Evolutionary conservation across 2,888 invertebrate species (phyloP), one percentile per base, ranked within the genome.

Genomic region (Girardia tigrina): DNA sequence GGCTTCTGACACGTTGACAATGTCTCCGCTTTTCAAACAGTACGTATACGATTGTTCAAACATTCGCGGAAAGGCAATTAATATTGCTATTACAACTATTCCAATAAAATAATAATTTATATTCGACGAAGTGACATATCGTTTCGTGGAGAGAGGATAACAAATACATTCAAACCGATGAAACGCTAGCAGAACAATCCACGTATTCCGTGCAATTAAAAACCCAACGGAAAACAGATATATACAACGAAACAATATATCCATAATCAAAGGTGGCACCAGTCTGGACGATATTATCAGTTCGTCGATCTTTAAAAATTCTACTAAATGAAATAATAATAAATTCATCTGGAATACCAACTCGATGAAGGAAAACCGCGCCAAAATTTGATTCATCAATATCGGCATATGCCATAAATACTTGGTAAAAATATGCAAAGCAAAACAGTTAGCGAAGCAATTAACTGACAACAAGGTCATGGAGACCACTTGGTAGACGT

Each of bases 131-230:
- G 56, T 56, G 23, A 56, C 56, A 56, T 56, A 56, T 8, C 56
- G 56, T 16, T 56, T 56, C 4, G 56, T 56, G 4, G 20, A 2
- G n/a, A 56, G 23, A 12, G 56, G 56, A 56, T 56, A 56, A 16
- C 56, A 56, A 56, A 56, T 56, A n/a, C 56, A 56, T 56, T 56
- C 56, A 56, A 56, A 56, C 23, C 56, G 56, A n/a, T 56, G 56
- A 56, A 56, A 56, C 4, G 56, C 56, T n/a, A 56, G n/a, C 4
- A 56, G n/a, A 56, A 56, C 23, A 12, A 56, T 56, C 56, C 56
- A 56, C 4, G 8, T 8, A 56, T 56, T 56, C 23, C 56, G n/a
- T 20, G 56, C 56, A 23, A 56, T 56, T 20, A 56, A 23, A 23
- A 56, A 56, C 23, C 56, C 56, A 8, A 56, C 56, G 4, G 56